Conservation (phyloP, 2,113 vertebrate species). For the Xiphorhynchus elegans region DNA sequence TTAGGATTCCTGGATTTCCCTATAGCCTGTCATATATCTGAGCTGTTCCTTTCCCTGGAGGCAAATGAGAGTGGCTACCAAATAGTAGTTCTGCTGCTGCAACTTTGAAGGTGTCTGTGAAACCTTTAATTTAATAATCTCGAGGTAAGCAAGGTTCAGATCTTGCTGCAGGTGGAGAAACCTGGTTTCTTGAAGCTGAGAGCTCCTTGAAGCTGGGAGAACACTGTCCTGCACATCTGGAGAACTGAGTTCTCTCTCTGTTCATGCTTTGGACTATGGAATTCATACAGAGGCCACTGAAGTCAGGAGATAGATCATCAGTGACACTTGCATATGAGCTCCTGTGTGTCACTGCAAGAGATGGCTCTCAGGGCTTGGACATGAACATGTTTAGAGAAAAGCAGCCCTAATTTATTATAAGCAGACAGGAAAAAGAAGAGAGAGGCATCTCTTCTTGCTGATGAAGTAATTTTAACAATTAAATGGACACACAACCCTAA, state of each 20-base stretch:
- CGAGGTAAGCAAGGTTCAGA: not conserved
- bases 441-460: not conserved
- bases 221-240: accelerated
- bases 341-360: not conserved
- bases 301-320: not conserved
- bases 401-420: not conserved
- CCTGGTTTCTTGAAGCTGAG: not conserved
- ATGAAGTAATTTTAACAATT: not conserved
- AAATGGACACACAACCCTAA: not conserved
- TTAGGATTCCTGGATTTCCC: not conserved
- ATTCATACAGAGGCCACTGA: not conserved
- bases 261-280: not conserved
- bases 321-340: not conserved
- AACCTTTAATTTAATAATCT: not conserved
- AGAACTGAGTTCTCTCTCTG: not conserved
- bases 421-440: not conserved
- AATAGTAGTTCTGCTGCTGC: not conserved
- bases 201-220: not conserved
- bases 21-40: not conserved
- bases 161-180: not conserved
- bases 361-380: not conserved
- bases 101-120: not conserved
- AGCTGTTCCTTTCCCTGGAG: not conserved
- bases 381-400: not conserved
- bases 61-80: not conserved